Percentiles rank a stretch among this genome's conserved stretches.
phyloP scores from a whole-genome alignment of 2,888 invertebrate species.

The Tetrapedia diversipes region DNA sequence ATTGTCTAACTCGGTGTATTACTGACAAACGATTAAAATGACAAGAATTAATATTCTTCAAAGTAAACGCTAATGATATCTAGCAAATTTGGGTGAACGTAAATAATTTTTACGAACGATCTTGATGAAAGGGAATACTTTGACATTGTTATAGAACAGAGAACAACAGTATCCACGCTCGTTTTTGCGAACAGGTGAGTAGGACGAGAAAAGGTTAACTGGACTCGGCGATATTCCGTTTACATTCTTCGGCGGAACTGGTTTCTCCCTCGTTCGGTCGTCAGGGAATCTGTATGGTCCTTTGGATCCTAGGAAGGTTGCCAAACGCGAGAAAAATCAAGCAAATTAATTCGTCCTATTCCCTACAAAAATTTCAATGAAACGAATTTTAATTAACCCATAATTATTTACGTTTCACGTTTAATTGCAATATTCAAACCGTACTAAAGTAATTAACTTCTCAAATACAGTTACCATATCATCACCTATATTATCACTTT shows the following conservation, averaged over 20 bases:
- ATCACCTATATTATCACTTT: too few species aligned
- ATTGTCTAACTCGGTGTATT: too few species aligned
- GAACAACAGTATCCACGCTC: constrained; percentile 44
- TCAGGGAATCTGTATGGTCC: constrained; percentile 51
- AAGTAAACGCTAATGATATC: too few species aligned
- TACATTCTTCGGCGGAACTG: constrained; percentile 77
- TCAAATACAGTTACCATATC: too few species aligned
- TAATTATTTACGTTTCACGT: not conserved
- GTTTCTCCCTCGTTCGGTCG: constrained; percentile 72
- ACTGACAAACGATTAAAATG: too few species aligned
- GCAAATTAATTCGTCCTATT: constrained; percentile 28
- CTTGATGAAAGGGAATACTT: not conserved
- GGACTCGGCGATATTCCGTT: constrained; percentile 78
- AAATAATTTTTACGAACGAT: not conserved
- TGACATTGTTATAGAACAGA: not conserved
- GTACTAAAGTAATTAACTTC: too few species aligned
- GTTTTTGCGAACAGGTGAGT: constrained; percentile 65
- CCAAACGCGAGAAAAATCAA: constrained; percentile 45
- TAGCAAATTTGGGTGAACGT: too few species aligned
- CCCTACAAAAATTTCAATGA: not conserved
- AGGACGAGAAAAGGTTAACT: constrained; percentile 78
- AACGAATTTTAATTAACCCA: not conserved
- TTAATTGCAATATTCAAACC: not conserved
- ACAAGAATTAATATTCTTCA: too few species aligned
- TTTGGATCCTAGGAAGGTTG: constrained; percentile 41